phyloP scores from a whole-genome alignment of 2,113 vertebrate species.

The Maccullochella peelii region DNA sequence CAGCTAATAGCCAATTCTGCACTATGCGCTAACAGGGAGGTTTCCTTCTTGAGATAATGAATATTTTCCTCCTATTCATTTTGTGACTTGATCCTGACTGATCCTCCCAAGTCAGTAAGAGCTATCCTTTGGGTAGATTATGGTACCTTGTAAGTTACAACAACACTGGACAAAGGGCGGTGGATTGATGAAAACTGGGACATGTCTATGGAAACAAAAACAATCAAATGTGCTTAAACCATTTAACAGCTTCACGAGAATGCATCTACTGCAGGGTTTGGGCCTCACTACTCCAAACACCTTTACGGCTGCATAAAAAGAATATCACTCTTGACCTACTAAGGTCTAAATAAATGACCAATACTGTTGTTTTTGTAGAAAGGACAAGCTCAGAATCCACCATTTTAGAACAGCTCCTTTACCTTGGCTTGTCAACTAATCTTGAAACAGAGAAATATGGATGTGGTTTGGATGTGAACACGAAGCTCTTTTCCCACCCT shows the following conservation, averaged over 20 bases:
- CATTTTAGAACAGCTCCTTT: background rate
- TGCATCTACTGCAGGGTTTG: background rate
- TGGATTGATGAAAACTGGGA: background rate
- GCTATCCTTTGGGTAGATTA: background rate
- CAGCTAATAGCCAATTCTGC: no score
- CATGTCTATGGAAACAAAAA: background rate
- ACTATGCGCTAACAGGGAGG: no score
- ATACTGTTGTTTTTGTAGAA: background rate
- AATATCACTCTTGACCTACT: background rate
- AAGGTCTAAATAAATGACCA: background rate
- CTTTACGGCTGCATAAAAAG: background rate
- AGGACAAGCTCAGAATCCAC: background rate
- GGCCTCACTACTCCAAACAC: background rate
- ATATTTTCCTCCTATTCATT: no score
- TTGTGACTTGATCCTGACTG: no score
- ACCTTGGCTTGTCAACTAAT: conserved; percentile 16
- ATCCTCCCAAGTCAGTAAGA: background rate
- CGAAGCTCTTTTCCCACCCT: conserved; percentile 26
- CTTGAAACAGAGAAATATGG: conserved; percentile 22
- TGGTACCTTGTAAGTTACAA: background rate
- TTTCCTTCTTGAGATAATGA: no score
- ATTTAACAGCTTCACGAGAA: background rate
- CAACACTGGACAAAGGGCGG: background rate
- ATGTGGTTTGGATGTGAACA: conserved; percentile 30
- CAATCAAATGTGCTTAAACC: background rate